A percentile compares a stretch with the other conserved stretches of the same genome.
phyloP scores from a whole-genome alignment of 2,888 invertebrate genomes.

The Acrocyrtus sp. region DNA sequence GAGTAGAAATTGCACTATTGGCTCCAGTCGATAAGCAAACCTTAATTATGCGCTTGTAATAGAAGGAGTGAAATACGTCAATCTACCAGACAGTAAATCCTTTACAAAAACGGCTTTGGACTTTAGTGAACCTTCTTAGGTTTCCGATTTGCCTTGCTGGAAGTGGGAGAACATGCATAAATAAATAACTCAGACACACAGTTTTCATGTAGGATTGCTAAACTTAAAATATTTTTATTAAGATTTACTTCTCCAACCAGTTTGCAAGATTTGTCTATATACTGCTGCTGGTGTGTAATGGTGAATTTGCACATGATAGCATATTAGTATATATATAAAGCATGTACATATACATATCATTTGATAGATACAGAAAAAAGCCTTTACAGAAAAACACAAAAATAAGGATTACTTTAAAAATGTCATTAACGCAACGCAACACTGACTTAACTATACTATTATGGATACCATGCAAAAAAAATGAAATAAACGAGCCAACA shows the following conservation, averaged over 20 bases:
- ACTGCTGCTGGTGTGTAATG: background rate
- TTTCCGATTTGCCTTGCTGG: no score
- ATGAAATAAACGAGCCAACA: background rate
- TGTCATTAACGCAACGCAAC: conserved; percentile 1
- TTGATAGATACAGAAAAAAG: conserved; percentile 7
- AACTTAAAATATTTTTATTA: conserved; percentile 25
- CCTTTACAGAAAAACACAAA: conserved; percentile 35
- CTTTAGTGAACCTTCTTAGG: no score
- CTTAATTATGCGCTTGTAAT: no score
- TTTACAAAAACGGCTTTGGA: no score
- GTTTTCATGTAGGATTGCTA: conserved; percentile 17
- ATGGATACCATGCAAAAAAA: background rate
- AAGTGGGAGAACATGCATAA: background rate
- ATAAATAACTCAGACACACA: background rate
- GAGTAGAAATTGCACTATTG: no score
- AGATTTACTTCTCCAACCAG: conserved; percentile 13
- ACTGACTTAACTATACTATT: background rate
- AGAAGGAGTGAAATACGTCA: no score
- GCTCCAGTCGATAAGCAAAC: no score
- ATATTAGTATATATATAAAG: background rate
- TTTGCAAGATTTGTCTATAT: background rate
- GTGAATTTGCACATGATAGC: background rate
- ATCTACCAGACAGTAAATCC: no score
- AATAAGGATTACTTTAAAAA: conserved; percentile 47
- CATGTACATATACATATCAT: conserved; percentile 8